Evolutionary conservation across 2,888 invertebrate species (phyloP), one percentile per base, ranked within the genome.

Genomic region (Muschampia plurimacula): DNA sequence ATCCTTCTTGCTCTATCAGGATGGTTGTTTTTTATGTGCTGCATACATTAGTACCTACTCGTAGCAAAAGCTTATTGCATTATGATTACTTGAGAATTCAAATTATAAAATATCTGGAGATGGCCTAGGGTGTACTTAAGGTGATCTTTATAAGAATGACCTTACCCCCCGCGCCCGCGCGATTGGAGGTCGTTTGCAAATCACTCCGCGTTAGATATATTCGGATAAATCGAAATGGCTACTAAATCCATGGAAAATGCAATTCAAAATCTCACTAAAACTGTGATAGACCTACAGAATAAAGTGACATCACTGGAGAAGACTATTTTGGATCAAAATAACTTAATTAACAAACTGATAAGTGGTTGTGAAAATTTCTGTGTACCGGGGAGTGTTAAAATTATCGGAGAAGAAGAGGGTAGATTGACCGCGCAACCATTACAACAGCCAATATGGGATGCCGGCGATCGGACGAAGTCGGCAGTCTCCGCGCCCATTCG

Each of bases 241-340:
- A 36, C 32, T 36, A 66, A 52, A 66, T n/a, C 15, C n/a, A 46
- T 66, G n/a, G 66, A 66, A 66, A 52, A 15, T 66, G 32, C 52
- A 36, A 44, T 66, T 46, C 66, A 15, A n/a, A 15, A n/a, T 15
- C 66, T 66, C 4, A 66, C 44, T 66, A 52, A 66, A 55, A 55
- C 39, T 13, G 66, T 66, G n/a, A n/a, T 44, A 15, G 66, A 15
- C n/a, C 39, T 66, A 36, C 32, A 66, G 15, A 39, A 66, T 52
- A 66, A 66, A 66, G 66, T 66, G 12, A 15, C 15, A 66, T 66
- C 66, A 36, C 66, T 64, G 13, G 64, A 64, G 15, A 64, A 46
- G 28, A 46, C 10, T 9, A 46, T 64, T 22, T 0, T n/a, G 5
- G 46, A 64, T 46, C 63, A 63, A 63, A 63, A 63, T 22, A 5